Evolutionary conservation across 2,888 invertebrate species (phyloP), one percentile per base, ranked within the genome.

Genomic region (Nesidiocoris tenuis): DNA sequence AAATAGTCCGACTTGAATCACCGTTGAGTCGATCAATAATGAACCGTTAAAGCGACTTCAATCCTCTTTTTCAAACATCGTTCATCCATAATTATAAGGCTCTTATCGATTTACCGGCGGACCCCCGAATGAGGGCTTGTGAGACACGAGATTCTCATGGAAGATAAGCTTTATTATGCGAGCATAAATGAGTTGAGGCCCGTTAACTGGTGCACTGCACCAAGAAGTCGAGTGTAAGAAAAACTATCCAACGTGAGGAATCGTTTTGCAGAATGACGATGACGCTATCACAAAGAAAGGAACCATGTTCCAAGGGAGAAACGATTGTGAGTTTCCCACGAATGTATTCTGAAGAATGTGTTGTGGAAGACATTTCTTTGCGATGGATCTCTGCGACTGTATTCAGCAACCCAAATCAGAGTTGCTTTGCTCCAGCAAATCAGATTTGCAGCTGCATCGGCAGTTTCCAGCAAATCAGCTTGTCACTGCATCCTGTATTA

Each of bases 31-130:
- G 3, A 39, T 39, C 39, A 39, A 39, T 39, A 39, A 39, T 21
- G 23, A 67, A 56, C 67, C 67, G 66, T 66, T 66, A 54, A 19
- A 65, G n/a, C 18, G 39, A 39, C 66, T 66, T 66, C 55, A 66
- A 66, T 55, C 54, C 55, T 39, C 39, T 66, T 24, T 22, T 65
- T 65, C 24, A 25, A 65, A 16, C 66, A 67, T 56, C 67, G 56
- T 56, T 55, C 67, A 56, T 16, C 67, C 67, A 56, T 67, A 67
- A 67, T 67, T 67, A 67, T 67, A 56, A 67, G 67, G 67, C 55
- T 19, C 55, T 67, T 67, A 67, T 67, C 67, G 67, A 67, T 67
- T 67, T 54, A 56, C 67, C 39, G 55, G 67, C 67, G 12, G 39
- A 67, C 55, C 55, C 55, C 23, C n/a, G 55, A 67, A 67, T 67